Base-by-base conservation (phyloP, 2,888 invertebrate genomes). In the Lymantria monacha region DNA sequence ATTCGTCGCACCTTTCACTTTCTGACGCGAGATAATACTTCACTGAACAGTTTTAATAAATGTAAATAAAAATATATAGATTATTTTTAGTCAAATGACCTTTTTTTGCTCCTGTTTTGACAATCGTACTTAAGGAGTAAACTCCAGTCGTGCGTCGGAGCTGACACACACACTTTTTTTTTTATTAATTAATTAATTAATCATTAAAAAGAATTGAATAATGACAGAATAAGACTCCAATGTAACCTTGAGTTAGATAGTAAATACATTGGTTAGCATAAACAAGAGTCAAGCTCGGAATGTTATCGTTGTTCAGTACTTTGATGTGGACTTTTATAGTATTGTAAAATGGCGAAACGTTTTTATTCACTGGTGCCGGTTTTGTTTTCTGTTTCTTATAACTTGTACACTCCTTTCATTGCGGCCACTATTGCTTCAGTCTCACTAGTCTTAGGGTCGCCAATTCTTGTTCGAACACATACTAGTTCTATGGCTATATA, bases 251-350 rank as follows among this genome's bases (percentile, higher is more conserved):
- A 51, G 42, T 42, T 44, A 45, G 12, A 51, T 45, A 51, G 33
- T 48, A 46, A 52, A 42, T 52, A 58, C 53, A 40, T 49, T 49
- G 43, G 51, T 54, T 48, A n/a, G 30, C 48, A 53, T 37, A 60
- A 57, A 59, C 56, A 63, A 58, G 59, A 64, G 49, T 44, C 48
- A 57, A 48, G 41, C 60, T 51, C 53, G 49, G 59, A 70, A 66
- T 60, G 46, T 48, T 45, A 51, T 64, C 55, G 60, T 58, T 65
- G 68, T 72, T 69, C 57, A 57, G 52, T 48, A 49, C 72, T 79
- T 82, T 79, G 77, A 80, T 82, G 75, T 76, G 53, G 70, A 70
- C 70, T 64, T 81, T 81, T 74, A 83, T 79, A 64, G 71, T 69
- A 66, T 68, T 75, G 76, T 83, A 78, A 82, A 82, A 72, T 66